Evolutionary conservation across 1,140 invertebrate species (phyloP).

Genomic region (Neocloeon triangulifer): DNA sequence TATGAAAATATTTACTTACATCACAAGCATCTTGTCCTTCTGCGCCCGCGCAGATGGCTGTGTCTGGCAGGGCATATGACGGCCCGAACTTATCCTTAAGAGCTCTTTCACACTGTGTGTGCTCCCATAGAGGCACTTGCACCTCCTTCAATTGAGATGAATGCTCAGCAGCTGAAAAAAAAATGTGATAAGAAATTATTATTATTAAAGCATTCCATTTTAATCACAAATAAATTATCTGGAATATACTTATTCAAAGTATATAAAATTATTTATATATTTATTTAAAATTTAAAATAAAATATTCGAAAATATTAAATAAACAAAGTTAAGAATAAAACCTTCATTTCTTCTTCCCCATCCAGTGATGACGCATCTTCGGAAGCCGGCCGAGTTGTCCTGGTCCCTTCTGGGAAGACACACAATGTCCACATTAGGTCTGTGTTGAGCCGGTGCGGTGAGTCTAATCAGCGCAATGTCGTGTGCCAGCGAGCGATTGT

Average conservation of each 20-base stretch:
- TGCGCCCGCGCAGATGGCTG: slow-evolving; percentile 27
- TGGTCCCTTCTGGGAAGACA: slow-evolving; percentile 16
- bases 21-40: slow-evolving; percentile 23
- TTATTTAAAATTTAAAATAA: no score
- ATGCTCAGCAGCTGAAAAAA: slow-evolving; percentile 15
- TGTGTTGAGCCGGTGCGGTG: slow-evolving; percentile 11
- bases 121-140: slow-evolving; percentile 20
- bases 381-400: background rate
- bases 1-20: slow-evolving; percentile 12
- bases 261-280: no score
- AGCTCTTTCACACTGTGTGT: slow-evolving; percentile 17
- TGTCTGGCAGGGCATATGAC: slow-evolving; percentile 18
- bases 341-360: slow-evolving; percentile 27
- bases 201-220: no score
- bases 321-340: slow-evolving; percentile 1
- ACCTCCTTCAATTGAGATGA: slow-evolving; percentile 23
- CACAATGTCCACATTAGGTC: slow-evolving; percentile 19
- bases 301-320: no score
- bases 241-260: no score
- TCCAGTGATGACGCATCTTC: slow-evolving; percentile 28
- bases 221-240: no score
- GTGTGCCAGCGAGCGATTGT: slow-evolving; percentile 18
- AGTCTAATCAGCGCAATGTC: slow-evolving; percentile 23
- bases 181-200: no score
- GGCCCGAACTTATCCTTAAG: slow-evolving; percentile 19